Evolutionary conservation across 2,888 invertebrate genomes (phyloP).

Genomic region (Chrysotoxum bicinctum): DNA sequence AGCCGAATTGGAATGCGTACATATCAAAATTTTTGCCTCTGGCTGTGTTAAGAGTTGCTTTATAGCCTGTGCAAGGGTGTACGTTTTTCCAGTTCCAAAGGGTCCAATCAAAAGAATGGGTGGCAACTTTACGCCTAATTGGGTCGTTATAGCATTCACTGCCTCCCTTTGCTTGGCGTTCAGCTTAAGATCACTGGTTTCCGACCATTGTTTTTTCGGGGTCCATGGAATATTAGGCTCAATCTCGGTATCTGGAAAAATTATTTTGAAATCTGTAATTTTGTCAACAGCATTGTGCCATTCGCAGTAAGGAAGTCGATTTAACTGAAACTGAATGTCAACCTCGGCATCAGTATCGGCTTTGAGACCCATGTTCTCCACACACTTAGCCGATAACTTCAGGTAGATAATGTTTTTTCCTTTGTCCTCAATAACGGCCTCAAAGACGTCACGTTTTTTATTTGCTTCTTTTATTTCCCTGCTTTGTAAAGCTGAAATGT

Average conservation of each 20-base stretch:
- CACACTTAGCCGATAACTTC: slow-evolving; percentile 86
- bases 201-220: slow-evolving; percentile 87
- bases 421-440: slow-evolving; percentile 90
- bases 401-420: slow-evolving; percentile 90
- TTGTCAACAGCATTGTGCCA: slow-evolving; percentile 92
- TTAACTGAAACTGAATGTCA: slow-evolving; percentile 91
- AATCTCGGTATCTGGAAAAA: slow-evolving; percentile 87
- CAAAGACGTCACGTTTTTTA: slow-evolving; percentile 85
- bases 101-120: slow-evolving; percentile 90
- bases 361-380: slow-evolving; percentile 84
- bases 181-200: slow-evolving; percentile 84
- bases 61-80: slow-evolving; percentile 89
- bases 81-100: slow-evolving; percentile 94
- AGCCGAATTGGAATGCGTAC: slow-evolving; percentile 93
- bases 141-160: slow-evolving; percentile 88
- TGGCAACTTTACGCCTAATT: slow-evolving; percentile 84
- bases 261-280: slow-evolving; percentile 86
- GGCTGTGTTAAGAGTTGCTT: slow-evolving; percentile 86
- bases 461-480: slow-evolving; percentile 62
- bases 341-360: slow-evolving; percentile 86
- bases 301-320: slow-evolving; percentile 90
- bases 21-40: slow-evolving; percentile 88
- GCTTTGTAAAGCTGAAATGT: slow-evolving; percentile 82
- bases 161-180: slow-evolving; percentile 92
- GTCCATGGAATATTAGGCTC: slow-evolving; percentile 87